Percentiles rank a stretch among this genome's conserved stretches.
Evolutionary conservation across 2,888 invertebrate genomes (phyloP).

Genomic region (Chymomyza fuscimana): DNA sequence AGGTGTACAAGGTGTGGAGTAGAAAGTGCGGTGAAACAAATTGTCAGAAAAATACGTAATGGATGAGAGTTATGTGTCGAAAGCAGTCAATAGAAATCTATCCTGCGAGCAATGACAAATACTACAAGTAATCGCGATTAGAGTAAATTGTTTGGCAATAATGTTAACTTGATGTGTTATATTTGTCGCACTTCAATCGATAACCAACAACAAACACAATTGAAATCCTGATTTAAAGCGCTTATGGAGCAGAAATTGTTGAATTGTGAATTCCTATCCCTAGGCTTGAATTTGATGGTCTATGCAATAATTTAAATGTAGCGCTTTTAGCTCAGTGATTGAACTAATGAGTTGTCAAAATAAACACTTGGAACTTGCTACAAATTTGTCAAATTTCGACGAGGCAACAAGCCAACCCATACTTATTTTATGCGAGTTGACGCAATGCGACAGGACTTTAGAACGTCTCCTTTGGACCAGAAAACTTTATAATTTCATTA

Average conservation of each 20-base stretch:
- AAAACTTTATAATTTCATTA: constrained; percentile 66
- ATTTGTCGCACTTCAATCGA: constrained; percentile 41
- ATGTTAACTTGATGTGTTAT: constrained; percentile 42
- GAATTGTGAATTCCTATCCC: not conserved
- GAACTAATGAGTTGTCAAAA: not conserved
- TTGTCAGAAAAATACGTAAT: not conserved
- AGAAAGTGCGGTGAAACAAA: constrained; percentile 33
- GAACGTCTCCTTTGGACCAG: constrained; percentile 14
- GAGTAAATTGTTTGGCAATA: constrained; percentile 63
- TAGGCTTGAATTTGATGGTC: constrained; percentile 16
- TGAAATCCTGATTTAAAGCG: constrained; percentile 32
- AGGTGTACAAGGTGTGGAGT: not conserved
- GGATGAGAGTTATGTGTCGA: constrained; percentile 60
- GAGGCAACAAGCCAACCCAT: not conserved
- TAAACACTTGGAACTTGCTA: not conserved
- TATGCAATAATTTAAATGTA: constrained; percentile 19
- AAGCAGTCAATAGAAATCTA: not conserved
- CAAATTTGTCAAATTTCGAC: too few relatives aligned
- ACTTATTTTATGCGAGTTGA: constrained; percentile 22
- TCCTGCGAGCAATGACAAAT: not conserved
- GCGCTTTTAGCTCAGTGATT: not conserved
- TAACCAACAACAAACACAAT: constrained; percentile 16
- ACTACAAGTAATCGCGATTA: constrained; percentile 49
- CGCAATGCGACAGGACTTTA: constrained; percentile 23
- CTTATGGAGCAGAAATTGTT: constrained; percentile 35